phyloP scores from a whole-genome alignment of 1,140 invertebrate genomes.

The Matsumurasca onukii region DNA sequence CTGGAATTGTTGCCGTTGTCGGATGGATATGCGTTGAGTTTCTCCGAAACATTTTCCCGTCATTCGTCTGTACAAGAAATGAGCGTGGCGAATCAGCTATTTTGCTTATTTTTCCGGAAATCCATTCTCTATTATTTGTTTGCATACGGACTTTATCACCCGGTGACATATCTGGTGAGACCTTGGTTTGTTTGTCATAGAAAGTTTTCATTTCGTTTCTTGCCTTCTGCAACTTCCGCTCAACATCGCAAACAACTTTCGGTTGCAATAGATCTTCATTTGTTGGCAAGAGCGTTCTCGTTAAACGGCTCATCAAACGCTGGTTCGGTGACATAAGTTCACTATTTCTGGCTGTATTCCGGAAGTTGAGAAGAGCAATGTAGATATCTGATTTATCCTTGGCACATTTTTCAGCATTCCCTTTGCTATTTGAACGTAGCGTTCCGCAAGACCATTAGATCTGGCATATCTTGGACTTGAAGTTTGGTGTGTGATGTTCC shows the following conservation, averaged over 20 bases:
- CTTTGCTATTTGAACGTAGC: not conserved
- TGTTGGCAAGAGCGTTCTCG: not conserved
- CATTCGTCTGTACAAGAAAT: too few relatives aligned
- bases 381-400: not conserved
- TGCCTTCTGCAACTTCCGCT: not conserved
- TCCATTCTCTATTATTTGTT: not conserved
- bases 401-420: not conserved
- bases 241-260: not conserved
- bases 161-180: not conserved
- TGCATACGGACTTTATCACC: not conserved
- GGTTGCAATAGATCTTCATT: not conserved
- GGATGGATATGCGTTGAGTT: too few relatives aligned
- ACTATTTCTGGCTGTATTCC: not conserved
- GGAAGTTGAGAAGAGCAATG: not conserved
- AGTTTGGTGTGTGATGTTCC: not conserved
- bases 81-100: not conserved
- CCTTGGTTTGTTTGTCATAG: not conserved
- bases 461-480: not conserved
- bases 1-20: too few relatives aligned
- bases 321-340: not conserved
- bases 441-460: not conserved
- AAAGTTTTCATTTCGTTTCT: not conserved
- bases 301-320: not conserved
- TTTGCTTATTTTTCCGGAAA: not conserved
- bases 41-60: too few relatives aligned